Conservation (phyloP, 2,113 vertebrate genomes). For the Sterna hirundo region DNA sequence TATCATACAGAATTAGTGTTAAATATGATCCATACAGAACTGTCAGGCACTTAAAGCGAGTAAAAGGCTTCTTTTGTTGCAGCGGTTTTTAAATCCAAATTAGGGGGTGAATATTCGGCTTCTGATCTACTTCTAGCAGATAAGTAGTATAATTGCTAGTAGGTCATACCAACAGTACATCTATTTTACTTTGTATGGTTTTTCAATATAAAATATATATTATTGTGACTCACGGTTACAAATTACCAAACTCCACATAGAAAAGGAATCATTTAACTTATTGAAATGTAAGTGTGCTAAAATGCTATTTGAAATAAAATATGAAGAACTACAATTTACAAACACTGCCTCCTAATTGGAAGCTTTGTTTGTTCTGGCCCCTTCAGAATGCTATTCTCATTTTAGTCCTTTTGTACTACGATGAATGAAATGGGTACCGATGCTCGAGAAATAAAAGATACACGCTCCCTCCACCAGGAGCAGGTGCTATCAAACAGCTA, state of each 20-base stretch:
- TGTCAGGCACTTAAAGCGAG: background rate
- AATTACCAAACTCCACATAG: background rate
- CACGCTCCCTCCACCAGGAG: conserved; percentile 58
- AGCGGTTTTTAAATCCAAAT: background rate
- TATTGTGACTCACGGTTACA: background rate
- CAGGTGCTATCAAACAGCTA: conserved; percentile 77
- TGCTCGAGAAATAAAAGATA: conserved; percentile 53
- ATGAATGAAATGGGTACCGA: conserved; percentile 76
- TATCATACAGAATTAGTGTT: background rate
- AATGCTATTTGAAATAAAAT: conserved; percentile 10
- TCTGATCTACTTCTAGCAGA: background rate
- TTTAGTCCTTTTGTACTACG: conserved; percentile 70
- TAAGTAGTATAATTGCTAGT: background rate
- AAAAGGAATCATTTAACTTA: background rate
- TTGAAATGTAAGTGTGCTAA: background rate
- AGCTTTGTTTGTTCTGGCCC: conserved; percentile 16
- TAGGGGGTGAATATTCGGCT: background rate
- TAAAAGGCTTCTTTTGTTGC: background rate
- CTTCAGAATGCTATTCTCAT: conserved; percentile 66
- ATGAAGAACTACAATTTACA: conserved; percentile 57
- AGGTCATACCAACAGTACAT: background rate
- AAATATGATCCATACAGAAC: background rate
- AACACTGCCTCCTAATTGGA: conserved; percentile 4
- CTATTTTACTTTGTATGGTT: background rate
- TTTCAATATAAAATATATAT: background rate